phyloP scores from a whole-genome alignment of 2,888 invertebrate species.

The Myathropa florea region DNA sequence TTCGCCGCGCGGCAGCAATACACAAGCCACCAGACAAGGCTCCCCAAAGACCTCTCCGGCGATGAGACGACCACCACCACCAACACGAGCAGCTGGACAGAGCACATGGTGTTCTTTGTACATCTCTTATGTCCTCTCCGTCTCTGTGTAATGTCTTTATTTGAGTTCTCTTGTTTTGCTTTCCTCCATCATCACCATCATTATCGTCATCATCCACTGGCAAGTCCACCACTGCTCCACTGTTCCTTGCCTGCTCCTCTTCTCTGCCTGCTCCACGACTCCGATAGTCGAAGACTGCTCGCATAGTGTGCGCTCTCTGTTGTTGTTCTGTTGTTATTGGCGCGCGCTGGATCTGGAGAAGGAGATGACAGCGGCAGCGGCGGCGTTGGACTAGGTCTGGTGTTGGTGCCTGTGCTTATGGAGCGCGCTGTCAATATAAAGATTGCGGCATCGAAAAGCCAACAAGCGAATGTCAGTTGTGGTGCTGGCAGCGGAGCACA shows the following conservation, averaged over 20 bases:
- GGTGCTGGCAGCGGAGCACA: constrained; percentile 29
- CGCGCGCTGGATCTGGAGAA: constrained; percentile 22
- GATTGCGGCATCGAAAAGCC: constrained; percentile 69
- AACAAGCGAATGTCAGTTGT: constrained; percentile 62
- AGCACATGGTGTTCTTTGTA: constrained; percentile 49
- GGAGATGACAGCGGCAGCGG: constrained; percentile 12
- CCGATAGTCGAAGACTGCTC: not conserved
- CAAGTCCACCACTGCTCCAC: not conserved
- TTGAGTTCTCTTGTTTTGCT: constrained; percentile 61
- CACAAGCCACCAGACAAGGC: constrained; percentile 5
- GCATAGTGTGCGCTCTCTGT: constrained; percentile 60
- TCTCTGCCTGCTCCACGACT: not conserved
- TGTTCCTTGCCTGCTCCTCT: not conserved
- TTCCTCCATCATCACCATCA: constrained; percentile 42
- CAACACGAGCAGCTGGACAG: constrained; percentile 16
- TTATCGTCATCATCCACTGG: not conserved
- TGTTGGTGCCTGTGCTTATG: not conserved
- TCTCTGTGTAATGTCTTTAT: constrained; percentile 34
- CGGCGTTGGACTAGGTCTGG: not conserved
- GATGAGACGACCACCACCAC: not conserved
- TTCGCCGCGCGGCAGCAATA: not conserved
- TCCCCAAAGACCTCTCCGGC: constrained; percentile 24
- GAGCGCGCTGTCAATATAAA: constrained; percentile 59
- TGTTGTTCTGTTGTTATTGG: constrained; percentile 60
- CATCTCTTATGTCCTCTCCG: constrained; percentile 56